phyloP scores from a whole-genome alignment of 2,797 vertebrate species.

The Syncerus caffer region DNA sequence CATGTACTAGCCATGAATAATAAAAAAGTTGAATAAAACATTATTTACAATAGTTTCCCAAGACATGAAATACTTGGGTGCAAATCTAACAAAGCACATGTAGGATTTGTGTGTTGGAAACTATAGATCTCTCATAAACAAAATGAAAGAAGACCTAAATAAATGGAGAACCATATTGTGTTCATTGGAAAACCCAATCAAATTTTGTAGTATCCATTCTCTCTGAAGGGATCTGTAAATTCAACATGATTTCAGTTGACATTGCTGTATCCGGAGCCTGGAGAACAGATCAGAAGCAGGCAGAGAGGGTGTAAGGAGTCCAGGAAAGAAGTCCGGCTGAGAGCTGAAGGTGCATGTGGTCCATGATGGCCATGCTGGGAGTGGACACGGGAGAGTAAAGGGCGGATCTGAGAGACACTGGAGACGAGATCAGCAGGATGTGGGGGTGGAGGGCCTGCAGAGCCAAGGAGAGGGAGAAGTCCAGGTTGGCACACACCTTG shows the following conservation, averaged over 20 bases:
- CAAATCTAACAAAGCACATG: background rate
- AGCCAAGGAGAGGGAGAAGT: background rate
- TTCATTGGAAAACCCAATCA: background rate
- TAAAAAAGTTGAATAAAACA: background rate
- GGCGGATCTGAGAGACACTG: background rate
- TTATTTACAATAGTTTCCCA: background rate
- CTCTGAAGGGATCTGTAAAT: background rate
- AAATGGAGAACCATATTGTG: background rate
- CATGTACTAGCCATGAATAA: background rate
- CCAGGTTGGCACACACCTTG: background rate
- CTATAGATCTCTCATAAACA: background rate
- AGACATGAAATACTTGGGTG: background rate
- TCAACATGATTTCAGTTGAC: background rate
- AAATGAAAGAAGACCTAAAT: background rate
- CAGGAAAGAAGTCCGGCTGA: background rate
- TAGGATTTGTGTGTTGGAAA: background rate
- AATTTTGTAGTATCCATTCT: background rate
- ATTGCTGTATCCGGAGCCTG: background rate
- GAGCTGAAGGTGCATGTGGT: background rate
- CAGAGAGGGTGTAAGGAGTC: background rate
- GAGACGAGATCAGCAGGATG: rapidly evolving
- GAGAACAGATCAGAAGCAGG: background rate
- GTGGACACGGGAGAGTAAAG: background rate
- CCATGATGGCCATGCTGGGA: background rate
- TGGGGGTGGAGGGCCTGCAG: background rate